Evolutionary conservation across 2,113 vertebrate genomes (phyloP).

Genomic region (Trachemys scripta): DNA sequence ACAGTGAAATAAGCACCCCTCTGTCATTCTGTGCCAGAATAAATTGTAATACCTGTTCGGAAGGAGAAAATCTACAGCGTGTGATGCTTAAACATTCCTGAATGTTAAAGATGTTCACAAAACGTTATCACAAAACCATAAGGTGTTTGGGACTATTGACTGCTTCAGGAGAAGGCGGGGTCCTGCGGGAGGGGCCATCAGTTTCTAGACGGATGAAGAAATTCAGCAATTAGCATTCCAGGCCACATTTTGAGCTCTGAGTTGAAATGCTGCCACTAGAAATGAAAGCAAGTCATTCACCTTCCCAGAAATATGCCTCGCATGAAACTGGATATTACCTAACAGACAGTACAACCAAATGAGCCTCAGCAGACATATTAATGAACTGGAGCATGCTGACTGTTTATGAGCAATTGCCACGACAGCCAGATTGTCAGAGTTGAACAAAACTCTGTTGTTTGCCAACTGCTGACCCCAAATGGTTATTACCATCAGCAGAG

Average conservation of each 20-base stretch:
- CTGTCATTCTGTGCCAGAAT: not conserved
- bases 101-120: not conserved
- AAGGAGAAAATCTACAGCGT: not conserved
- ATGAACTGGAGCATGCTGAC: not conserved
- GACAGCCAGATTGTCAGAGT: conserved; percentile 9
- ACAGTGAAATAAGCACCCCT: not conserved
- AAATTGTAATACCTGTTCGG: fast-evolving
- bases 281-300: not conserved
- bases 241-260: not conserved
- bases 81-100: not conserved
- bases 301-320: not conserved
- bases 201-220: not conserved
- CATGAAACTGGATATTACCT: not conserved
- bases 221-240: not conserved
- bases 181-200: not conserved
- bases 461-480: conserved; percentile 3
- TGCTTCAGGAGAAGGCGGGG: not conserved
- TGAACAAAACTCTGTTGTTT: conserved; percentile 27
- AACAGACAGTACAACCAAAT: not conserved
- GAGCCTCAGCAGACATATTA: not conserved
- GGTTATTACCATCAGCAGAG: not conserved
- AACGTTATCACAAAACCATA: fast-evolving
- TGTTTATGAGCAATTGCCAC: not conserved
- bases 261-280: not conserved
- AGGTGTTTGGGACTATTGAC: fast-evolving